phyloP scores from a whole-genome alignment of 1,140 invertebrate genomes.

The Phenacoccus solenopsis region DNA sequence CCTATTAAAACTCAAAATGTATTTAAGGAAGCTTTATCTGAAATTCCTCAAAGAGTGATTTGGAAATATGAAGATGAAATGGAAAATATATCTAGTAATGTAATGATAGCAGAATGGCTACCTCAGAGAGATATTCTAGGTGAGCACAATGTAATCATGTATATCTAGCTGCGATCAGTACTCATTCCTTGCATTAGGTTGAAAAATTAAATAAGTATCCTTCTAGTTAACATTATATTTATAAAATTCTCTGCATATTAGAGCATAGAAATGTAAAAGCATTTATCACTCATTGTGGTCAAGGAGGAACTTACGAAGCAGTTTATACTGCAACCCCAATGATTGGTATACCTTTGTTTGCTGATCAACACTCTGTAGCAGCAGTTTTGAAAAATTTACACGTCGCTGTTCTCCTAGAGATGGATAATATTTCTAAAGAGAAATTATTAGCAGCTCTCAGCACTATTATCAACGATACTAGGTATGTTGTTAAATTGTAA shows the following conservation, averaged over 20 bases:
- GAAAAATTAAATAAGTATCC: neutral
- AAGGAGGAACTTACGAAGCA: slow-evolving; percentile 44
- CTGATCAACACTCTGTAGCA: slow-evolving; percentile 34
- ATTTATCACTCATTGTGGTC: slow-evolving; percentile 49
- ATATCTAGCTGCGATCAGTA: neutral
- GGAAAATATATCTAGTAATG: slow-evolving; percentile 37
- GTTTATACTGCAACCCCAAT: slow-evolving; percentile 41
- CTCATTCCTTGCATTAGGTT: no score
- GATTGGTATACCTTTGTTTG: slow-evolving; percentile 35
- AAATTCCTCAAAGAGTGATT: slow-evolving; percentile 43
- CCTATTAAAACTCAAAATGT: slow-evolving; percentile 40
- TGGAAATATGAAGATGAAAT: slow-evolving; percentile 48
- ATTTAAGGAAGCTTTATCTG: slow-evolving; percentile 44
- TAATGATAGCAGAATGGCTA: slow-evolving; percentile 45
- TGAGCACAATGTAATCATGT: slow-evolving; percentile 31
- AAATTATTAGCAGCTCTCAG: slow-evolving; percentile 33
- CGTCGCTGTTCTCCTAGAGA: slow-evolving; percentile 11
- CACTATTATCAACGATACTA: neutral
- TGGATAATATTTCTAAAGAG: slow-evolving; percentile 26
- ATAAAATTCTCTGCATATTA: slow-evolving; percentile 25
- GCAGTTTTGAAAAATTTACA: slow-evolving; percentile 10
- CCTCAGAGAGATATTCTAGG: slow-evolving; percentile 46
- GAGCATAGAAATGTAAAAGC: slow-evolving; percentile 39
- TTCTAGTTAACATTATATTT: neutral
- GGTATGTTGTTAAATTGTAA: no score